A percentile compares a stretch with the other conserved stretches of the same genome.
These are phyloP conservation scores for Microhierax caerulescens DNA, from an alignment of 2,797 vertebrate genomes.

Conservation along the genomic window DNA sequence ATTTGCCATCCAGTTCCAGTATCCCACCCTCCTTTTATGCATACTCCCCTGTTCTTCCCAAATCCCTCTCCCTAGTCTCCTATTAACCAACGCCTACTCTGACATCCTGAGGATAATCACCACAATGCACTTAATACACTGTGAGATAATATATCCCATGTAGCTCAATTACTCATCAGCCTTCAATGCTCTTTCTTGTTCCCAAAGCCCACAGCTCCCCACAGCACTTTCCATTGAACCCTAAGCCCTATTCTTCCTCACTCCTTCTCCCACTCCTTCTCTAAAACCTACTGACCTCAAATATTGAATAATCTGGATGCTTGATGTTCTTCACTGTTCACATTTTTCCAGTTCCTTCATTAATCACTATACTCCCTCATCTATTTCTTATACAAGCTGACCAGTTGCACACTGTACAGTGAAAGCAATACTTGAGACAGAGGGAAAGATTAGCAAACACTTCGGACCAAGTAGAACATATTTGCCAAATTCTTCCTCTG, in stretches of 20 bases:
- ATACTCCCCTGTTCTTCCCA: neutral
- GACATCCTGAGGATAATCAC: constrained; percentile 6
- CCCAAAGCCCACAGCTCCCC: neutral
- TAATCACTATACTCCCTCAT: neutral
- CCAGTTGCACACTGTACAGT: neutral
- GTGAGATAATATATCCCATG: neutral
- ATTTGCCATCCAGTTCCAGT: neutral
- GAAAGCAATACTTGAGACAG: neutral
- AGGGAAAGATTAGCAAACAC: neutral
- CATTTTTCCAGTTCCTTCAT: neutral
- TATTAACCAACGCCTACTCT: neutral
- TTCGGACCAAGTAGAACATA: neutral
- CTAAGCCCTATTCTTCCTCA: neutral
- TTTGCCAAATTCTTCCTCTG: neutral
- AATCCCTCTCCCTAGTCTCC: neutral
- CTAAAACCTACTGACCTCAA: neutral
- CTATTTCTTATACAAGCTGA: neutral
- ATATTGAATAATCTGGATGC: neutral
- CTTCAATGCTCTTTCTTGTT: neutral
- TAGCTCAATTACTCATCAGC: neutral
- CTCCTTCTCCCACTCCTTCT: neutral
- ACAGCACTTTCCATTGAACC: neutral
- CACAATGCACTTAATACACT: neutral
- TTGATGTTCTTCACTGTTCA: neutral
- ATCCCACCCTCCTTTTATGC: neutral